phyloP scores from a whole-genome alignment of 2,113 vertebrate species.

The Platichthys stellatus region DNA sequence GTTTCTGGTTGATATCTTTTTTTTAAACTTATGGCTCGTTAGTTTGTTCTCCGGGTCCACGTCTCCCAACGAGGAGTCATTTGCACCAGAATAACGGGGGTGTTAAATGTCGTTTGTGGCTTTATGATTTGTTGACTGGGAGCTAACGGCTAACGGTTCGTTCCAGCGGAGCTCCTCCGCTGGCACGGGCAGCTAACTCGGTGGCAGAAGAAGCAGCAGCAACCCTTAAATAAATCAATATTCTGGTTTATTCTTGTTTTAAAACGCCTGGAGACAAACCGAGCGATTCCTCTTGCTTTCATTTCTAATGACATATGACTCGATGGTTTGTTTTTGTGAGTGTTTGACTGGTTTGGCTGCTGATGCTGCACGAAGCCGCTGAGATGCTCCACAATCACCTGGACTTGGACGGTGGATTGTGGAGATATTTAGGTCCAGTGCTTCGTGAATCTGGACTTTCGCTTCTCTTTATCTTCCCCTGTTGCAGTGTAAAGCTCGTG shows the following conservation, averaged over 20 bases:
- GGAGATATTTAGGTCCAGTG: not conserved
- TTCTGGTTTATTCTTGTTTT: not conserved
- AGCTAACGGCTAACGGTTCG: constrained; percentile 68
- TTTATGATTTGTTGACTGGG: constrained; percentile 7
- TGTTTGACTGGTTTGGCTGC: not conserved
- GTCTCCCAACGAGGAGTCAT: not conserved
- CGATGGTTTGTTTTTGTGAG: not conserved
- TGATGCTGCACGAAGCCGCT: not conserved
- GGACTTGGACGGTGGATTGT: not conserved
- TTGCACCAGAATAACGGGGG: rapidly evolving
- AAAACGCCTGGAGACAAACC: rapidly evolving
- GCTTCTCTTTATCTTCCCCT: not conserved
- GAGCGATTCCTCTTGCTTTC: rapidly evolving
- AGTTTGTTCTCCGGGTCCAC: rapidly evolving
- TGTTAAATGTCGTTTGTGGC: not conserved
- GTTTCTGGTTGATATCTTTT: not conserved
- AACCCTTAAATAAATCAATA: not conserved
- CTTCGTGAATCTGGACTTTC: not conserved
- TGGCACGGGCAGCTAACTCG: constrained; percentile 25
- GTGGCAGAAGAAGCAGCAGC: not conserved
- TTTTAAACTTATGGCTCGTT: no score
- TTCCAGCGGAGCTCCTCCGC: constrained; percentile 57
- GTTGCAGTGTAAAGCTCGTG: not conserved
- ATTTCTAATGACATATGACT: not conserved
- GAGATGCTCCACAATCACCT: constrained; percentile 14